Evolutionary conservation across 2,797 vertebrate genomes (phyloP), one percentile per base, ranked within the genome.

Genomic region (Microcaecilia unicolor): DNA sequence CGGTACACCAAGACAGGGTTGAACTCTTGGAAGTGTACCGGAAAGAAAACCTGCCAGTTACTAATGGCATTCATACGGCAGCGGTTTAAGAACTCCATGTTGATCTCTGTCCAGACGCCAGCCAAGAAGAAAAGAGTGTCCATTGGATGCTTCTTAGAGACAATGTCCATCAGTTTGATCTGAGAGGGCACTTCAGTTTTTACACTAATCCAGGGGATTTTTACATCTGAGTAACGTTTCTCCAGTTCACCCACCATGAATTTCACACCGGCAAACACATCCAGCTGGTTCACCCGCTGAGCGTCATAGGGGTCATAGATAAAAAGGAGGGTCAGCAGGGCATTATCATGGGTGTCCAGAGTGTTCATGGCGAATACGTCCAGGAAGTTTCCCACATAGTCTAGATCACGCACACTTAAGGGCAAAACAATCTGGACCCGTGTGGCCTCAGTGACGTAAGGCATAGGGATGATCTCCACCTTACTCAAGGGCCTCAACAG

Each of bases 61-160:
- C 87, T 92, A 66, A 98, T 99, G 42, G 93, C 83, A 2, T 99
- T 98, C 94, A 99, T 97, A 13, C 95, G 80, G 68, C 95, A 98
- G 47, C 91, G 91, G 57, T 95, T 98, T 42, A 97, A 81, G 41
- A 93, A 94, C 52, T 98, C 93, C 0, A 76, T 72, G 4, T 82
- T 94, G 26, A 98, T 80, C 70, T 98, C 88, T 0, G 93, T 96
- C 91, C 91, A 93, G 33, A 91, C 89, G 0, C 87, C 86, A 31
- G 89, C 79, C 32, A 97, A 69, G 62, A 98, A 95, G 23, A 45
- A 99, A 6, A 99, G 82, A 0, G 93, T 96, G 64, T 98, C 96
- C 61, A 97, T 89, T 0, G 93, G 92, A 61, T 98, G 93, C 64
- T 98, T 98, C 78, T 99, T 98, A 1, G 96, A 98, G 48, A 97